Evolutionary conservation across 2,888 invertebrate genomes (phyloP).

Genomic region (Megastigmus dorsalis): DNA sequence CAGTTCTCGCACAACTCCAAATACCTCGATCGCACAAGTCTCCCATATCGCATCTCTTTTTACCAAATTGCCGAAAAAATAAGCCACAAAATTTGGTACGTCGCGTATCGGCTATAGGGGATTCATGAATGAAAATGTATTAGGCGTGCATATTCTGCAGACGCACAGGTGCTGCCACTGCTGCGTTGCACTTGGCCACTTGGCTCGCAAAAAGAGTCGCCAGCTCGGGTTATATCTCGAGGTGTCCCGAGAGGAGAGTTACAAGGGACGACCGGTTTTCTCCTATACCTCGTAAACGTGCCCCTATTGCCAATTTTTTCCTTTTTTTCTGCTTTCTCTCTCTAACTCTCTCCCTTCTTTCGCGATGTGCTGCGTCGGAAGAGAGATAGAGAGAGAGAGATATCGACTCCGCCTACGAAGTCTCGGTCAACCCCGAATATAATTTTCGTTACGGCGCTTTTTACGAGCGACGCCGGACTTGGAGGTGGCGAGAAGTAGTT

Average conservation of each 20-base stretch:
- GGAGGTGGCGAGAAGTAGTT: not conserved
- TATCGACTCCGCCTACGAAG: slow-evolving; percentile 5
- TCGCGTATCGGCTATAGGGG: too few species aligned
- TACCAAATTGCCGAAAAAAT: too few species aligned
- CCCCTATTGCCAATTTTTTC: not conserved
- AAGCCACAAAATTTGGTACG: too few species aligned
- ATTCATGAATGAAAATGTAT: too few species aligned
- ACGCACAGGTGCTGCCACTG: not conserved
- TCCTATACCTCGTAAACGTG: not conserved
- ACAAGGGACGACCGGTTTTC: not conserved
- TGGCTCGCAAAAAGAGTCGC: too few species aligned
- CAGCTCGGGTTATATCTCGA: not conserved
- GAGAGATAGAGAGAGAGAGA: not conserved
- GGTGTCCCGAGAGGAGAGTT: not conserved
- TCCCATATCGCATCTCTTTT: too few species aligned
- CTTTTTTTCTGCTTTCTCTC: not conserved
- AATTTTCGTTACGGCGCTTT: not conserved
- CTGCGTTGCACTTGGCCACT: too few species aligned
- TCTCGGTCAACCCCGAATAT: not conserved
- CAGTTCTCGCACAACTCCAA: too few species aligned
- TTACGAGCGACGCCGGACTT: not conserved
- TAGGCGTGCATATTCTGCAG: too few species aligned
- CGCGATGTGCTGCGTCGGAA: too few species aligned
- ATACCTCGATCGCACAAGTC: too few species aligned
- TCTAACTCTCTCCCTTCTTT: too few species aligned